Conservation (phyloP, 2,888 invertebrate species). For the Tetragonisca angustula region DNA sequence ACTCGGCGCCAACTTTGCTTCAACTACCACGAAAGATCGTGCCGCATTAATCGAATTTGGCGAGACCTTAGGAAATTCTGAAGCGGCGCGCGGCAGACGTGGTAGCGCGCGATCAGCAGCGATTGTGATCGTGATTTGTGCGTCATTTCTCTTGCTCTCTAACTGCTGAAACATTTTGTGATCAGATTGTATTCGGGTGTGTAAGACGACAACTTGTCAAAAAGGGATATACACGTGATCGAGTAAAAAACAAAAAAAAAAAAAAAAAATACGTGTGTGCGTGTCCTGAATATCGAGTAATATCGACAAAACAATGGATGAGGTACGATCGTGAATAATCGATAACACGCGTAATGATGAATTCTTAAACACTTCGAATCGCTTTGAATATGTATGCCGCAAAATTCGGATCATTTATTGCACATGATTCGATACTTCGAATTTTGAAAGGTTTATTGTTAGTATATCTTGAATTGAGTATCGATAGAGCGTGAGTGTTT, state of each 20-base stretch:
- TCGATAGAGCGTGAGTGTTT: neutral
- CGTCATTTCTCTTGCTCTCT: conserved; percentile 9
- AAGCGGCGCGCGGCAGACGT: conserved; percentile 34
- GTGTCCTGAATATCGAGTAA: conserved; percentile 23
- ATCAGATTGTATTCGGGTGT: neutral
- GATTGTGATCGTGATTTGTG: conserved; percentile 19
- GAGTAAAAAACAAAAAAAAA: neutral
- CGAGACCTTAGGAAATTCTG: conserved; percentile 76
- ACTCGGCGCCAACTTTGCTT: conserved; percentile 13
- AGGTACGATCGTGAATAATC: conserved; percentile 60
- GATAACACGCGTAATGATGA: conserved; percentile 8
- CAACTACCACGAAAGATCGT: conserved; percentile 44
- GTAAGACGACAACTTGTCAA: neutral
- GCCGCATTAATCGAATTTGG: conserved; percentile 72
- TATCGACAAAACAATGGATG: conserved; percentile 65
- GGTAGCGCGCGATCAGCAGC: conserved; percentile 10
- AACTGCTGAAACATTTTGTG: conserved; percentile 1
- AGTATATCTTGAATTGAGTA: neutral
- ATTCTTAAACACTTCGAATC: neutral
- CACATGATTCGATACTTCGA: neutral
- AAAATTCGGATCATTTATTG: neutral
- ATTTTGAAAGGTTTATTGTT: neutral
- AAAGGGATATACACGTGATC: conserved; percentile 9
- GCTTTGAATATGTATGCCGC: neutral
- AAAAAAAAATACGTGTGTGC: neutral